Percentiles rank a stretch among this genome's conserved stretches.
Evolutionary conservation across 2,888 invertebrate genomes (phyloP).

Genomic region (Eilema caniola): DNA sequence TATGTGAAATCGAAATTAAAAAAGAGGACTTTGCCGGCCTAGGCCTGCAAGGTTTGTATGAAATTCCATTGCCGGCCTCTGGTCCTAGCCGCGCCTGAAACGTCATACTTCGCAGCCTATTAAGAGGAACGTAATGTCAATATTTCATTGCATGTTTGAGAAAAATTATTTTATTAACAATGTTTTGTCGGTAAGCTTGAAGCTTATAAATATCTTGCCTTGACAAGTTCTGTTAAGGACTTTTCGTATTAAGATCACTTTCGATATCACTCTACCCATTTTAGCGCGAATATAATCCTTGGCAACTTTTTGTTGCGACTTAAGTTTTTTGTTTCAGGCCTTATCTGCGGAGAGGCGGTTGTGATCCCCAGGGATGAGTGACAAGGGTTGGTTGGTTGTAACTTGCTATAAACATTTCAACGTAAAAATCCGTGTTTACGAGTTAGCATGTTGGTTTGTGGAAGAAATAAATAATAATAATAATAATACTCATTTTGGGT

Average conservation of each 20-base stretch:
- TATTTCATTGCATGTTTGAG: no score
- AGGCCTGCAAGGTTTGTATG: no score
- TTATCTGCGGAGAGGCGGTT: constrained; percentile 9
- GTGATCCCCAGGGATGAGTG: constrained; percentile 23
- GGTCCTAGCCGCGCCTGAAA: no score
- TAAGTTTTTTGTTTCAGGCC: constrained; percentile 4
- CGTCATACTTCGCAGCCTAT: no score
- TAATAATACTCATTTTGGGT: not conserved
- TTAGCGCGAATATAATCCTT: constrained; percentile 9
- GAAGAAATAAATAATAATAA: not conserved
- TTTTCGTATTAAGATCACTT: constrained; percentile 20
- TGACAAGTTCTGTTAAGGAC: constrained; percentile 22
- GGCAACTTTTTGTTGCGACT: constrained; percentile 10
- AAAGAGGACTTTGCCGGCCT: no score
- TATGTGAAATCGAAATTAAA: no score
- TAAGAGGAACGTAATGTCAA: no score
- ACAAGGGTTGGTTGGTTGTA: constrained; percentile 32
- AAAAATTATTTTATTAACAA: not conserved
- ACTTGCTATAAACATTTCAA: constrained; percentile 5
- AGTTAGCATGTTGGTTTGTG: not conserved
- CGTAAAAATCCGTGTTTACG: constrained; percentile 5
- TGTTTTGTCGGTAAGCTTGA: constrained; percentile 35
- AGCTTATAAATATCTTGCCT: constrained; percentile 30
- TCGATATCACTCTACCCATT: constrained; percentile 11
- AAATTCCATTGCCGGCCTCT: no score